A percentile compares a stretch with the other conserved stretches of the same genome.
Evolutionary conservation across 1,140 invertebrate species (phyloP).

Genomic region (Panagrolaimus sp.): DNA sequence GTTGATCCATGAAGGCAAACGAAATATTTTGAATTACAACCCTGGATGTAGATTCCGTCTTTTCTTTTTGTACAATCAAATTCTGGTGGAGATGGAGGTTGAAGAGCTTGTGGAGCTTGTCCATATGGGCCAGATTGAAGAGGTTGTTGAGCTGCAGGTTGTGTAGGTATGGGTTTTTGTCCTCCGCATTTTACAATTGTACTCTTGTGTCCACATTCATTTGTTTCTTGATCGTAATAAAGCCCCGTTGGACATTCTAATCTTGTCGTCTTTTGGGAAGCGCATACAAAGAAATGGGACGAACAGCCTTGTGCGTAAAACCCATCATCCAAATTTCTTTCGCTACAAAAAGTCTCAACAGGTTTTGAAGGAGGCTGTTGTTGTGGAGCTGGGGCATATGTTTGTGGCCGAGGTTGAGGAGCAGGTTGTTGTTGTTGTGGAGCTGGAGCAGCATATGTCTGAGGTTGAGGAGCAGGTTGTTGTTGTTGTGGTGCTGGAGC

Average conservation of each 20-base stretch:
- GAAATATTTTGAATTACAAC: slow-evolving; percentile 18
- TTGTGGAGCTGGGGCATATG: too few relatives aligned
- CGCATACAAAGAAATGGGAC: not conserved
- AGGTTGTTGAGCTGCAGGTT: too few relatives aligned
- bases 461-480: too few relatives aligned
- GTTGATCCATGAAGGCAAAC: slow-evolving; percentile 16
- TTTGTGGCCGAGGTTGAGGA: not conserved
- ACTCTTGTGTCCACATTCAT: not conserved
- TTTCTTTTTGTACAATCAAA: not conserved
- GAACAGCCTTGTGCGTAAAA: not conserved
- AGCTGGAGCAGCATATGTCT: too few relatives aligned
- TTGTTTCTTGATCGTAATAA: not conserved
- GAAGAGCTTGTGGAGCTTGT: not conserved
- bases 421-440: not conserved
- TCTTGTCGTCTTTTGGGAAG: not conserved
- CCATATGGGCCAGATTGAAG: not conserved
- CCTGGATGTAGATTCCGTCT: slow-evolving; percentile 14
- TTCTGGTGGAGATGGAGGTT: not conserved
- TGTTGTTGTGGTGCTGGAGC: too few relatives aligned
- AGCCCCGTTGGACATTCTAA: not conserved
- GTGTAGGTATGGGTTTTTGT: not conserved
- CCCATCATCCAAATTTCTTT: not conserved
- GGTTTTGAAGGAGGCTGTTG: not conserved
- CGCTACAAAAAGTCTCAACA: slow-evolving; percentile 12
- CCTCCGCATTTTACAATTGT: not conserved